These are phyloP conservation scores for Machaerirhynchus nigripectus DNA, from an alignment of 2,113 vertebrate genomes.

Conservation along the genomic window DNA sequence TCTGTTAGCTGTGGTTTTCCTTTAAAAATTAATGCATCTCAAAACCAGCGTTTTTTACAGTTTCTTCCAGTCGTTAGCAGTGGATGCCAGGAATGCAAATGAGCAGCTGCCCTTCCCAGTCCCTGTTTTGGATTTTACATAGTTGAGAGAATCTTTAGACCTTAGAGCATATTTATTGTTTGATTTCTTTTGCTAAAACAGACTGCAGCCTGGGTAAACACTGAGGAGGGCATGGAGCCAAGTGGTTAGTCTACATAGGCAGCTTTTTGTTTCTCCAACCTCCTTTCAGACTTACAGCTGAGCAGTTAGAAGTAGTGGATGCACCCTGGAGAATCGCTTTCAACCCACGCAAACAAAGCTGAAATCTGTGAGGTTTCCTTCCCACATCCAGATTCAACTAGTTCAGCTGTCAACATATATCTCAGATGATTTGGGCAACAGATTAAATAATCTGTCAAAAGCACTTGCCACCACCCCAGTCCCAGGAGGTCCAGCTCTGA, in stretches of 20 bases:
- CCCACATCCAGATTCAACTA: neutral
- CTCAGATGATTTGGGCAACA: neutral
- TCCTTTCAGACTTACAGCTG: constrained; percentile 50
- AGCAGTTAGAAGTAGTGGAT: constrained; percentile 33
- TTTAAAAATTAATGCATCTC: constrained; percentile 23
- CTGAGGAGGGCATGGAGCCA: constrained; percentile 15
- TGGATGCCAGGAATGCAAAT: constrained; percentile 43
- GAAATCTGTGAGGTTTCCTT: constrained; percentile 13
- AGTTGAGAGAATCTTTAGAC: constrained; percentile 63
- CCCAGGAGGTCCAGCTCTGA: neutral
- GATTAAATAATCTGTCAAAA: neutral
- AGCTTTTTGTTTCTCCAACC: constrained; percentile 57
- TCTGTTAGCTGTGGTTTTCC: neutral
- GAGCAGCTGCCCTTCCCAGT: constrained; percentile 32
- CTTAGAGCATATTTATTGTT: constrained; percentile 58
- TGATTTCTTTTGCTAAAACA: constrained; percentile 52
- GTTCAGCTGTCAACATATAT: neutral
- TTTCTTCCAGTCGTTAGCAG: neutral
- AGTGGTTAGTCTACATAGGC: constrained; percentile 42
- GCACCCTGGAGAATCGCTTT: constrained; percentile 31
- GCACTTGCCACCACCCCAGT: neutral
- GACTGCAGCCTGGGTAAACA: constrained; percentile 47
- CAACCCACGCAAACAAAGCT: constrained; percentile 13
- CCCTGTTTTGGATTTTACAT: constrained; percentile 12
- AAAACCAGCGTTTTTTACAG: neutral